Evolutionary conservation across 1,140 invertebrate species (phyloP).

Genomic region (Zaprionus davidi): DNA sequence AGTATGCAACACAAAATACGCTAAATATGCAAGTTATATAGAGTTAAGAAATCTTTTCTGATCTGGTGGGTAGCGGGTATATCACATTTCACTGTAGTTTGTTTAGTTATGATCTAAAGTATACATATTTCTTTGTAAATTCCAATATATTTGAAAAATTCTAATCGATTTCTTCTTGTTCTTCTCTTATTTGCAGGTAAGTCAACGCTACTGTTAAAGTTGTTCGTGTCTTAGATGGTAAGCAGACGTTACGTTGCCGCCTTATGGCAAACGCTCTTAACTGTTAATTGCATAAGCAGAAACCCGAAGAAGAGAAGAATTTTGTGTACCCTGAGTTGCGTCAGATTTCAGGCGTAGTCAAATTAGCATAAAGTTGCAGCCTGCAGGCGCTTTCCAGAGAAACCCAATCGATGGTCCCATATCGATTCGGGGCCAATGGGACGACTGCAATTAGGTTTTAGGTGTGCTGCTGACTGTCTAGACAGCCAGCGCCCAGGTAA

Average conservation of each 20-base stretch:
- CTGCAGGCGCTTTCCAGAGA: conserved; percentile 62
- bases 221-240: neutral
- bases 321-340: conserved; percentile 9
- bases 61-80: no score
- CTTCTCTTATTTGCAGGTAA: conserved; percentile 22
- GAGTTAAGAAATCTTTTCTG: no score
- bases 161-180: neutral
- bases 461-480: conserved; percentile 54
- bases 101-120: no score
- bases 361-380: conserved; percentile 66
- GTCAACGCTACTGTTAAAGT: neutral
- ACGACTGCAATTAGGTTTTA: conserved; percentile 67
- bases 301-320: neutral
- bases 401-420: conserved; percentile 41
- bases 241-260: neutral
- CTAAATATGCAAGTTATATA: no score
- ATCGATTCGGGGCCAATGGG: conserved; percentile 54
- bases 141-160: neutral
- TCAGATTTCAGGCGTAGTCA: conserved; percentile 51
- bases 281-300: conserved; percentile 55
- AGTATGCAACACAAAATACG: no score
- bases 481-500: conserved; percentile 44
- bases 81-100: no score
- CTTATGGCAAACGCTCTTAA: conserved; percentile 25
- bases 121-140: neutral